These are phyloP conservation scores for Dryomyza anilis DNA, from an alignment of 2,888 invertebrate species.

Conservation along the genomic window DNA sequence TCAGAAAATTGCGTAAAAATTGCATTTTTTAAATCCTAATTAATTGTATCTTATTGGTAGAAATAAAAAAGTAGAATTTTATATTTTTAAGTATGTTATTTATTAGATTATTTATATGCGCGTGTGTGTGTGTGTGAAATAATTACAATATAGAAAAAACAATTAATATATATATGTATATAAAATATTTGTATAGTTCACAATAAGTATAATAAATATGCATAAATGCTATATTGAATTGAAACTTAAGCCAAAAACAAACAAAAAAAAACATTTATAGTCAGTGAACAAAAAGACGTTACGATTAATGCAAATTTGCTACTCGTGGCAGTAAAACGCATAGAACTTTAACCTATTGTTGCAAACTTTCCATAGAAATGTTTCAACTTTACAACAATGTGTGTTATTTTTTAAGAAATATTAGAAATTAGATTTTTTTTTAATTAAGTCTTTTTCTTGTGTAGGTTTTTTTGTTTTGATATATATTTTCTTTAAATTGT, in stretches of 20 bases:
- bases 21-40: too few relatives aligned
- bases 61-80: too few relatives aligned
- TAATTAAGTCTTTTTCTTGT: too few relatives aligned
- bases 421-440: too few relatives aligned
- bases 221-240: slow-evolving; percentile 6
- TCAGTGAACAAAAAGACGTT: too few relatives aligned
- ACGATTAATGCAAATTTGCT: background rate
- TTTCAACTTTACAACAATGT: too few relatives aligned
- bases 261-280: background rate
- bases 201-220: background rate
- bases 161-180: background rate
- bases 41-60: too few relatives aligned
- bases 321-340: background rate
- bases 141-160: too few relatives aligned
- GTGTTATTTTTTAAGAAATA: too few relatives aligned
- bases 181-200: background rate
- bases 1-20: too few relatives aligned
- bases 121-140: background rate
- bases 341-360: background rate
- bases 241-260: slow-evolving; percentile 4
- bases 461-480: slow-evolving; percentile 6
- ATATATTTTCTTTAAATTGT: slow-evolving; percentile 15
- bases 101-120: background rate
- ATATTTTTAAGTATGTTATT: too few relatives aligned
- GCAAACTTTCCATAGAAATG: background rate